Percentiles rank a stretch among this genome's conserved stretches.
Evolutionary conservation across 2,113 vertebrate genomes (phyloP).

Genomic region (Rissa tridactyla): DNA sequence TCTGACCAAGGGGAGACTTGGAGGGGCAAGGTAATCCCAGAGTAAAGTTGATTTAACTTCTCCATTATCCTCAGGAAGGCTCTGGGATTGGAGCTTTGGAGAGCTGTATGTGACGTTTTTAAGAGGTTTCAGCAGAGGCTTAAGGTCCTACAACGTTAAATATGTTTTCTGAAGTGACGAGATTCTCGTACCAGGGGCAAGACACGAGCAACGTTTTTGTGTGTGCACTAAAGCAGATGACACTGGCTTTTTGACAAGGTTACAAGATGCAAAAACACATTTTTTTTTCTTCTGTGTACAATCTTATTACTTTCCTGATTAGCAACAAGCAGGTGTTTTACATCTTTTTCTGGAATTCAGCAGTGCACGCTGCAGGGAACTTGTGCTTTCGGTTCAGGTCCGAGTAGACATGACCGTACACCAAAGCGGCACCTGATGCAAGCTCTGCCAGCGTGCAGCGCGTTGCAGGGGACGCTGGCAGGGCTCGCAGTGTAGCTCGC

Average conservation of each 20-base stretch:
- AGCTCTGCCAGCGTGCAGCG: neutral
- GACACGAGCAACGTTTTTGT: neutral
- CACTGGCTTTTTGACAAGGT: neutral
- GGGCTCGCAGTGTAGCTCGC: neutral
- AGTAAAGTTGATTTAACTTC: constrained; percentile 67
- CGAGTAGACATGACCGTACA: rapidly evolving
- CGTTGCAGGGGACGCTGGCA: neutral
- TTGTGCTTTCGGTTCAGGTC: neutral
- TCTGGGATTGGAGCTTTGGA: constrained; percentile 31
- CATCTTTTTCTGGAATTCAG: neutral
- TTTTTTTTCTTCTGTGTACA: neutral
- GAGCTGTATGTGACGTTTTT: neutral
- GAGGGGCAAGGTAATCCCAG: constrained; percentile 64
- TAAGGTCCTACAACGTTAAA: constrained; percentile 18
- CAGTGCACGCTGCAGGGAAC: neutral
- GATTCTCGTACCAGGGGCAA: neutral
- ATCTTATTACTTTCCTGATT: neutral
- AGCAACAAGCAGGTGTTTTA: neutral
- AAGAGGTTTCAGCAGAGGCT: constrained; percentile 28
- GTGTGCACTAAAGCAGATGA: neutral
- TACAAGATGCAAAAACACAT: neutral
- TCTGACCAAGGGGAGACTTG: constrained; percentile 45
- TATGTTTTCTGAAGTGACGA: neutral
- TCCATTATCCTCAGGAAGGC: constrained; percentile 22
- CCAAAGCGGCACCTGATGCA: neutral